Conservation (phyloP, 2,113 vertebrate species). For the human region DNA sequence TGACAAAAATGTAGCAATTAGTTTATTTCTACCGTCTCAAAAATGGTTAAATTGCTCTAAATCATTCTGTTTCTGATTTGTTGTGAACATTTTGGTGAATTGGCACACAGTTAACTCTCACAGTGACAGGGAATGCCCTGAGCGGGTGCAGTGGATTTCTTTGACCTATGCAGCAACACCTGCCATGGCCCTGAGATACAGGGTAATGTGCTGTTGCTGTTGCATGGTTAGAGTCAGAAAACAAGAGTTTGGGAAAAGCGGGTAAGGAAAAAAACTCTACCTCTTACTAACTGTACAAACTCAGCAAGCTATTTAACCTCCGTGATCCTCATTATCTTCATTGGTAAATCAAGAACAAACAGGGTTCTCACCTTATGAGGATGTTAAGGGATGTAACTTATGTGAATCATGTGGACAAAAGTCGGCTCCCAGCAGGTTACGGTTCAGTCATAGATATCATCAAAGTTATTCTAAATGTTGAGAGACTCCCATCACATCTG, state of each 20-base stretch:
- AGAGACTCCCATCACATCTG: not conserved
- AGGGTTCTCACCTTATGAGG: not conserved
- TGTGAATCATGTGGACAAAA: not conserved
- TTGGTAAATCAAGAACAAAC: not conserved
- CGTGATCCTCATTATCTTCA: not conserved
- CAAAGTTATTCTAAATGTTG: not conserved
- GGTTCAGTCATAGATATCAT: not conserved
- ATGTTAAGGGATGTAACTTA: not conserved
- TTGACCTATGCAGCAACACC: fast-evolving
- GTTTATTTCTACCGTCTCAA: not conserved
- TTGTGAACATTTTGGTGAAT: not conserved
- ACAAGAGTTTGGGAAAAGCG: fast-evolving
- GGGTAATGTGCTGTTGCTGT: not conserved
- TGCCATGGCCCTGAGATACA: fast-evolving
- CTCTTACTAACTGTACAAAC: not conserved
- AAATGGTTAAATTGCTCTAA: too few relatives aligned
- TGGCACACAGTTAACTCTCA: fast-evolving
- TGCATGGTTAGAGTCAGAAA: not conserved
- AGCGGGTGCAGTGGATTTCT: fast-evolving
- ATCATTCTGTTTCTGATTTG: not conserved
- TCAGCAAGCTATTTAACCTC: not conserved
- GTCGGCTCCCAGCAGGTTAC: not conserved
- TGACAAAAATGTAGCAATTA: not conserved
- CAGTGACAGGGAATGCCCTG: fast-evolving
- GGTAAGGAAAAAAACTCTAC: too few relatives aligned